These are phyloP conservation scores for Leptinotarsa rubiginosa DNA, from an alignment of 2,888 invertebrate genomes.

Conservation along the genomic window DNA sequence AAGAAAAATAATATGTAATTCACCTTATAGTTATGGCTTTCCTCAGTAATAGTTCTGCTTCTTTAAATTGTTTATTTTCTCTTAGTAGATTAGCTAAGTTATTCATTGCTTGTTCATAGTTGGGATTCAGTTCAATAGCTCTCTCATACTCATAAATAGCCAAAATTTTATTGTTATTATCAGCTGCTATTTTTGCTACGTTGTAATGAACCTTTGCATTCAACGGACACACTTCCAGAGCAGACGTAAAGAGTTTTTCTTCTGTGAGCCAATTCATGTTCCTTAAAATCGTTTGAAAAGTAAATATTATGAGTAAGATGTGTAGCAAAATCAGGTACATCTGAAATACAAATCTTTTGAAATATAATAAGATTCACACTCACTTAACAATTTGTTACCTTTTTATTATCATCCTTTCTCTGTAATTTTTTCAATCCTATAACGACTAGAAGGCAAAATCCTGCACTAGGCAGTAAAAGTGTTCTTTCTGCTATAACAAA, in stretches of 20 bases:
- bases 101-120: slow-evolving; percentile 93
- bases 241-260: slow-evolving; percentile 82
- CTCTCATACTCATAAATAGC: slow-evolving; percentile 83
- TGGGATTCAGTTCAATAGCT: slow-evolving; percentile 74
- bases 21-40: slow-evolving; percentile 81
- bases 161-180: slow-evolving; percentile 74
- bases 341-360: slow-evolving; percentile 53
- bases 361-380: neutral
- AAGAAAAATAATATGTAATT: slow-evolving; percentile 38
- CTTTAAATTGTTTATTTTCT: slow-evolving; percentile 74
- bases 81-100: slow-evolving; percentile 90
- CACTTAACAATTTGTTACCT: slow-evolving; percentile 48
- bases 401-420: slow-evolving; percentile 49
- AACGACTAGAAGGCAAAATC: slow-evolving; percentile 79
- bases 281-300: slow-evolving; percentile 71
- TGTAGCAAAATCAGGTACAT: slow-evolving; percentile 56
- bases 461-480: slow-evolving; percentile 84
- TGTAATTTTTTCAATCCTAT: slow-evolving; percentile 71
- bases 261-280: slow-evolving; percentile 87
- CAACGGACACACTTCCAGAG: slow-evolving; percentile 86
- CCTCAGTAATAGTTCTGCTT: slow-evolving; percentile 80
- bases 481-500: slow-evolving; percentile 92
- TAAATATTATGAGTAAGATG: slow-evolving; percentile 57
- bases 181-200: slow-evolving; percentile 88
- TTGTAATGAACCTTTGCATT: slow-evolving; percentile 97